These are phyloP conservation scores for Taphrorychus bicolor DNA, from an alignment of 2,888 invertebrate species.

Conservation along the genomic window DNA sequence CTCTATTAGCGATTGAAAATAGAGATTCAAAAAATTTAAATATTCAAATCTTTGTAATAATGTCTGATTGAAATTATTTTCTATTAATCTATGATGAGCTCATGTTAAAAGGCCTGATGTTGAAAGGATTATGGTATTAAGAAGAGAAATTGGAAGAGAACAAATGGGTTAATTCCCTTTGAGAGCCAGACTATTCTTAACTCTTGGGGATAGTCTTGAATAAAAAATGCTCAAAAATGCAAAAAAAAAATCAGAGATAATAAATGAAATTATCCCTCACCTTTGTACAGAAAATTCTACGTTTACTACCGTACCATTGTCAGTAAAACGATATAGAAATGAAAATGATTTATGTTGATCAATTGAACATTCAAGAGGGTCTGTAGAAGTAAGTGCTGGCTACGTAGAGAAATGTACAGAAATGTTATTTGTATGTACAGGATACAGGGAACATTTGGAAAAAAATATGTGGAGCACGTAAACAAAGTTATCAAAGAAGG, in stretches of 20 bases:
- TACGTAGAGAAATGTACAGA: no score
- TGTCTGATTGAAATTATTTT: slow-evolving; percentile 61
- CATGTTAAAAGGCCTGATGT: slow-evolving; percentile 74
- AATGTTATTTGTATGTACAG: no score
- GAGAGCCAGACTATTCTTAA: slow-evolving; percentile 72
- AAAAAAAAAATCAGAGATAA: slow-evolving; percentile 70
- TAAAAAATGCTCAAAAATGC: slow-evolving; percentile 69
- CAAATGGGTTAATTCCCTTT: slow-evolving; percentile 67
- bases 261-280: slow-evolving; percentile 78
- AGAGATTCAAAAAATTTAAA: slow-evolving; percentile 67
- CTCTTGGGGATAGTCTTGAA: slow-evolving; percentile 62
- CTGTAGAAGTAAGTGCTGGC: no score
- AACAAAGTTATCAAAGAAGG: no score
- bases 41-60: slow-evolving; percentile 74
- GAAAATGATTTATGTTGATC: no score
- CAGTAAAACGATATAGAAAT: no score
- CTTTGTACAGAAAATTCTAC: no score
- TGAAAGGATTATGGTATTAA: slow-evolving; percentile 77
- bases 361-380: no score
- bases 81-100: slow-evolving; percentile 66
- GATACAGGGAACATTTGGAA: no score
- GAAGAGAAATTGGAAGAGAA: slow-evolving; percentile 72
- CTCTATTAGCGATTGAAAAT: slow-evolving; percentile 67
- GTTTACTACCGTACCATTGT: no score
- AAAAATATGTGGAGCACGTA: no score